Percentiles rank a stretch among this genome's conserved stretches.
Evolutionary conservation across 2,888 invertebrate genomes (phyloP).

Genomic region (Xylota sylvarum): DNA sequence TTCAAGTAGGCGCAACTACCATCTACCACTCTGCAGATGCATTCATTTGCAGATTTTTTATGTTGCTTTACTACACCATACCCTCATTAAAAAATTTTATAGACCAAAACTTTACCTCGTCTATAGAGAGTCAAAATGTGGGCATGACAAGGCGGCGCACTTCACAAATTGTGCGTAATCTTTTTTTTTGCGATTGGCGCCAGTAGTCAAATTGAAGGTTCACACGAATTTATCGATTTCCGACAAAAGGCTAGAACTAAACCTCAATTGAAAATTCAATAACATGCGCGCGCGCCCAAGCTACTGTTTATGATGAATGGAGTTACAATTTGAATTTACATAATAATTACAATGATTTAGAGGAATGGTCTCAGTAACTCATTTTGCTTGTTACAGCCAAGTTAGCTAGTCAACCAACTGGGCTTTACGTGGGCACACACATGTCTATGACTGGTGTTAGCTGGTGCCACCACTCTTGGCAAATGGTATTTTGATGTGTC

Average conservation of each 20-base stretch:
- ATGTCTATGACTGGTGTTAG: constrained; percentile 54
- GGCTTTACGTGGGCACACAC: constrained; percentile 43
- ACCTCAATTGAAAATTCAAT: constrained; percentile 33
- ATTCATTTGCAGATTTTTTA: background rate
- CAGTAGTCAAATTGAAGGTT: constrained; percentile 39
- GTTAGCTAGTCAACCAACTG: constrained; percentile 41
- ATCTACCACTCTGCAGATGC: background rate
- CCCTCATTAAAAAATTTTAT: constrained; percentile 7
- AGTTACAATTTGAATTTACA: constrained; percentile 55
- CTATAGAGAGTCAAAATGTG: constrained; percentile 23
- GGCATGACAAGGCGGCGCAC: constrained; percentile 22
- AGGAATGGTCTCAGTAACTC: constrained; percentile 68
- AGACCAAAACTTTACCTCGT: constrained; percentile 19
- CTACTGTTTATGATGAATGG: constrained; percentile 68
- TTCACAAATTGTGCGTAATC: background rate
- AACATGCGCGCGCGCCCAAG: constrained; percentile 33
- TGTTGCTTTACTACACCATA: background rate
- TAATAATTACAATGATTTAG: constrained; percentile 71
- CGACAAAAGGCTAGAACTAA: constrained; percentile 19
- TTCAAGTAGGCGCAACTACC: background rate
- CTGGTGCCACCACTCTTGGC: constrained; percentile 56
- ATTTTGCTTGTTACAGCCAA: constrained; percentile 46
- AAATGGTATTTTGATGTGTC: constrained; percentile 29
- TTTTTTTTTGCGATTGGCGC: constrained; percentile 50
- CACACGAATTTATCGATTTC: constrained; percentile 52